Evolutionary conservation across 2,888 invertebrate genomes (phyloP).

Genomic region (Didymodactylos carnosus): DNA sequence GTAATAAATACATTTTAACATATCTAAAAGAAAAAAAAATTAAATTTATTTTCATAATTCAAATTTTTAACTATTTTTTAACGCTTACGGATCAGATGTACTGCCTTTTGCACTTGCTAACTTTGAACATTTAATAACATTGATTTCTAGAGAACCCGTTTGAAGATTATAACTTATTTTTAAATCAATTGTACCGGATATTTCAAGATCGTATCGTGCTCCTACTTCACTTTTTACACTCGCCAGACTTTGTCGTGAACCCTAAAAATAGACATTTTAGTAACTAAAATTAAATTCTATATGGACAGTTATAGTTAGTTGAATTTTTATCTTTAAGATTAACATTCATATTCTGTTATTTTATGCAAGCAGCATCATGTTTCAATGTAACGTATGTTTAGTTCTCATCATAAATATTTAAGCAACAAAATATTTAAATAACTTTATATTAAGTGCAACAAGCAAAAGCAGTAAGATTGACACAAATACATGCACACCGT

Average conservation of each 20-base stretch:
- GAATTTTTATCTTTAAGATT: too few relatives aligned
- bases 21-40: background rate
- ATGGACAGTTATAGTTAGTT: too few relatives aligned
- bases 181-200: background rate
- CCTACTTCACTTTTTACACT: background rate
- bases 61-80: background rate
- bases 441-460: background rate
- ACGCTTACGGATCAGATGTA: background rate
- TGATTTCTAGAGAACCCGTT: background rate
- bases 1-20: background rate
- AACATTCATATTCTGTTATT: too few relatives aligned
- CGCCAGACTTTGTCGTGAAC: background rate
- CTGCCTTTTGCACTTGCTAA: background rate
- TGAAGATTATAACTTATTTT: background rate
- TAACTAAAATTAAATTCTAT: too few relatives aligned
- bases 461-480: too few relatives aligned
- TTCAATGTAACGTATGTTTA: too few relatives aligned
- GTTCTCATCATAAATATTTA: too few relatives aligned
- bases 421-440: background rate
- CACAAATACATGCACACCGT: too few relatives aligned
- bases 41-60: background rate
- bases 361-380: too few relatives aligned
- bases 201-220: background rate
- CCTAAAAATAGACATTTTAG: background rate
- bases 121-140: background rate